A percentile compares a stretch with the other conserved stretches of the same genome.
Conservation (phyloP, 2,888 invertebrate genomes). For the Trachelus iudaicus region DNA sequence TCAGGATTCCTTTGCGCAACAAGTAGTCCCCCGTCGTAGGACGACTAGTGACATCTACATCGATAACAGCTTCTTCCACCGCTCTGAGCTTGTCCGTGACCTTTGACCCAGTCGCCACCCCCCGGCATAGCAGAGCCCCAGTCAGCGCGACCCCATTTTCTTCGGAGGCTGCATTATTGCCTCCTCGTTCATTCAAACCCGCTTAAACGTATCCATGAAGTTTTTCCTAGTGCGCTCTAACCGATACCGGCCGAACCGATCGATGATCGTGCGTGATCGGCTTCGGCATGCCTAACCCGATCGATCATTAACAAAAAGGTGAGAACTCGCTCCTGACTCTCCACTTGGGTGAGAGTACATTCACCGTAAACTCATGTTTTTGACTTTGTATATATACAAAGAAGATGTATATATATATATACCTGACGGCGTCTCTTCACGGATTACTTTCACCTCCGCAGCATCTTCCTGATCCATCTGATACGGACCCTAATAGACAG, state of each 20-base stretch:
- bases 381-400: not conserved
- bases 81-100: not conserved
- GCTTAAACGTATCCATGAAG: not conserved
- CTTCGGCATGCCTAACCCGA: not conserved
- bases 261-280: not conserved
- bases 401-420: not conserved
- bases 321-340: not conserved
- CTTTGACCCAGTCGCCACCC: not conserved
- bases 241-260: not conserved
- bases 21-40: not conserved
- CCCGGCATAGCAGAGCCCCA: not conserved
- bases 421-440: not conserved
- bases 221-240: not conserved
- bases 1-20: not conserved
- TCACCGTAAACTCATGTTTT: not conserved
- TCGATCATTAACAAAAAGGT: not conserved
- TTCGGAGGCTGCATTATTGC: not conserved
- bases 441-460: not conserved
- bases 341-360: not conserved
- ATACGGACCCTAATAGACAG: not conserved
- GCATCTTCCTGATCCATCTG: not conserved
- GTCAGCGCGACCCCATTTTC: not conserved
- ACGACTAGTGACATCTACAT: not conserved
- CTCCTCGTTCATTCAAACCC: not conserved
- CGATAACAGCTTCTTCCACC: not conserved